Base-by-base conservation (phyloP, 2,888 invertebrate genomes). In the Acanthosepion pharaonis region DNA sequence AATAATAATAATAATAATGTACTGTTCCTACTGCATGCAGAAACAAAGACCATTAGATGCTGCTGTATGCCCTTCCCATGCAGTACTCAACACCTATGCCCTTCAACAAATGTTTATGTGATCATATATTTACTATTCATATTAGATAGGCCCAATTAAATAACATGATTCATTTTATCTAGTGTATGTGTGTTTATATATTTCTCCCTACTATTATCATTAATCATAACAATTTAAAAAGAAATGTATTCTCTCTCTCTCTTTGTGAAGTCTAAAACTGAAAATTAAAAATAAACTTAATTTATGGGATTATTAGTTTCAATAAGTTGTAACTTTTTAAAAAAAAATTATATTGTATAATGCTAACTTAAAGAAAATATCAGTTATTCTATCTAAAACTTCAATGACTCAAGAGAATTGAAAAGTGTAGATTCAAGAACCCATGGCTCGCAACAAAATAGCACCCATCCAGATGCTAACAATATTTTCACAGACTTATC, bases 11-110 rank as follows among this genome's bases (percentile, higher is more conserved):
- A 78, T 78, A 78, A 78, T 78, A 78, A 78, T 78, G 23, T 59
- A 59, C 59, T 59, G 78, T 78, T 78, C 78, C 78, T 78, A 78
- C 78, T 78, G 78, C 78, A 78, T 78, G 78, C 78, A 78, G 78
- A 78, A 78, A 78, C 78, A 78, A 78, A 78, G 78, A 78, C 78
- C 78, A 78, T 78, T 78, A 78, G 78, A 78, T 78, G 78, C 78
- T n/a, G 78, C 78, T 78, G 78, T 78, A 78, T 78, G 78, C 78
- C 78, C 78, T 78, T 78, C 78, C 78, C n/a, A 33, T 78, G 78
- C 78, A 78, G 78, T 78, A 78, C 78, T 78, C 78, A 78, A 78
- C 78, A 78, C 33, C 78, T 78, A n/a, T 78, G 78, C 78, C 78
- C 78, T 78, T 78, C 78, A 78, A 78, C 78, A 78, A 78, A 33